Conservation (phyloP, 2,888 invertebrate genomes). For the Ophioninae sp. region DNA sequence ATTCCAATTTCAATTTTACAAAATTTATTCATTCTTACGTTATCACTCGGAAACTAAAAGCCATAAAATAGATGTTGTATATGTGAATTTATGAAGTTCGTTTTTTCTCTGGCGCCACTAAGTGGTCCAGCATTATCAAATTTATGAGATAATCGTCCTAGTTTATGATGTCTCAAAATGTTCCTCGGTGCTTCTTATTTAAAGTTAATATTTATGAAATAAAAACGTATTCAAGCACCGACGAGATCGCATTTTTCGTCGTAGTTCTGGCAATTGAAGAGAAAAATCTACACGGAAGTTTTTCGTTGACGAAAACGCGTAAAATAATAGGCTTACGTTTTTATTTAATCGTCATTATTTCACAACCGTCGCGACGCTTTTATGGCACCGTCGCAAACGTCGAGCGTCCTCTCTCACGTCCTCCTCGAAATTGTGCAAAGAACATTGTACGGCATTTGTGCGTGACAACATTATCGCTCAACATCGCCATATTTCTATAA, state of each 20-base stretch:
- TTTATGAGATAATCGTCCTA: neutral
- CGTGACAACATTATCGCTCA: constrained; percentile 4
- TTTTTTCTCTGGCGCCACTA: neutral
- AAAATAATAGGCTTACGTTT: neutral
- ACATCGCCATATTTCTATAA: constrained; percentile 35
- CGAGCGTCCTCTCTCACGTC: constrained; percentile 1
- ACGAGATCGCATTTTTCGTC: neutral
- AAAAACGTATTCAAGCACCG: neutral
- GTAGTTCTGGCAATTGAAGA: neutral
- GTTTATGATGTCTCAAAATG: neutral
- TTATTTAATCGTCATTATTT: constrained; percentile 25
- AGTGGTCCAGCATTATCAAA: neutral
- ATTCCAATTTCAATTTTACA: no score
- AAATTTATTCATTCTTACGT: neutral
- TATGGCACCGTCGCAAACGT: constrained; percentile 17
- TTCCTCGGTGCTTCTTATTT: neutral
- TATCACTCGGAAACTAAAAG: neutral
- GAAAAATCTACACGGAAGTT: neutral
- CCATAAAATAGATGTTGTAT: neutral
- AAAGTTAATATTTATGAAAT: neutral
- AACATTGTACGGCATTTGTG: constrained; percentile 19
- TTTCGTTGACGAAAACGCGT: neutral
- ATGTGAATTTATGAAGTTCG: neutral
- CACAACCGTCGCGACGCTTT: constrained; percentile 24
- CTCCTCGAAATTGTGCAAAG: constrained; percentile 24